A percentile compares a stretch with the other conserved stretches of the same genome.
These are phyloP conservation scores for Stenchaetothrips biformis DNA, from an alignment of 2,888 invertebrate genomes.

Conservation along the genomic window DNA sequence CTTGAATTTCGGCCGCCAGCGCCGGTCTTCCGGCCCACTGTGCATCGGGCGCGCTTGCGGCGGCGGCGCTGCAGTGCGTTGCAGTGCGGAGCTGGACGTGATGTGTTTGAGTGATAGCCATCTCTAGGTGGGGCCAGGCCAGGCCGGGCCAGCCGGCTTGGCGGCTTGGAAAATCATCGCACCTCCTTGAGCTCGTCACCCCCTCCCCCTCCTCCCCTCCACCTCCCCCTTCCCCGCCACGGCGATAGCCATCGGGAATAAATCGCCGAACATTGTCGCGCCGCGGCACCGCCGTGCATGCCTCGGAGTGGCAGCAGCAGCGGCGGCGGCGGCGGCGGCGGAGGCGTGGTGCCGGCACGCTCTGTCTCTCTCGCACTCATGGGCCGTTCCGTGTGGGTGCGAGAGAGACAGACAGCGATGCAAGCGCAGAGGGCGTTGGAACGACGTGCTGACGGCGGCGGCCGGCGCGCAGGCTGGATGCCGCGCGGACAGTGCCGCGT, in stretches of 20 bases:
- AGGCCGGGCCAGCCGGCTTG: background rate
- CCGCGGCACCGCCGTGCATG: background rate
- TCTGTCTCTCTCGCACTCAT: too few relatives aligned
- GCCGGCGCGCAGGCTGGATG: too few relatives aligned
- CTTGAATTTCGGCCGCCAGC: too few relatives aligned
- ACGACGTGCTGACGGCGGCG: too few relatives aligned
- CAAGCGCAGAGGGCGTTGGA: too few relatives aligned
- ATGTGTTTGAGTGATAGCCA: constrained; percentile 11
- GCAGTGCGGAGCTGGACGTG: background rate
- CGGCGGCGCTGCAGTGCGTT: background rate
- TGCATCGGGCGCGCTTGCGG: too few relatives aligned
- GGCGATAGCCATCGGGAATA: background rate
- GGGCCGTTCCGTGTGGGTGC: too few relatives aligned
- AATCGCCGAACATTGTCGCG: background rate
- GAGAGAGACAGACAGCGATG: too few relatives aligned
- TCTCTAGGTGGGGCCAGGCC: background rate
- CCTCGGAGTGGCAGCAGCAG: background rate
- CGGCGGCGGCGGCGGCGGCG: background rate
- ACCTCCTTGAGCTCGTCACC: background rate
- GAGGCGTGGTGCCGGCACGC: too few relatives aligned
- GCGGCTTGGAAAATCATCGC: background rate
- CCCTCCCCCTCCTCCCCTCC: background rate
- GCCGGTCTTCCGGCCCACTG: too few relatives aligned
- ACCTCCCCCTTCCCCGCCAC: background rate
- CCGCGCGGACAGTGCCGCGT: too few relatives aligned